Evolutionary conservation across 2,797 vertebrate genomes (phyloP), one percentile per base, ranked within the genome.

Genomic region (Zalophus californianus): DNA sequence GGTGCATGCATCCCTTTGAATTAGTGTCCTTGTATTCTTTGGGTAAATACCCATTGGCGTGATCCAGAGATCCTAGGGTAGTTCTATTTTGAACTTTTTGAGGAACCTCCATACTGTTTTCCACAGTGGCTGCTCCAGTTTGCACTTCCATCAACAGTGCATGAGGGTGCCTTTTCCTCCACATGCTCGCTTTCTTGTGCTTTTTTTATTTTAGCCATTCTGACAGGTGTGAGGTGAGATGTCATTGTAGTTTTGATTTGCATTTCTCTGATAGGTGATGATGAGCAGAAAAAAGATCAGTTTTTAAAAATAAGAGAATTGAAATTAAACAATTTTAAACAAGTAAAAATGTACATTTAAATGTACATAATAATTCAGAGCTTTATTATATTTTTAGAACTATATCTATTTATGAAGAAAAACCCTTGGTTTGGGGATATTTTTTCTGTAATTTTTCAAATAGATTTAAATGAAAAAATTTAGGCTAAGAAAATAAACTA

Each of bases 301-400:
- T 44, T 73, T 72, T 73, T 41, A 41, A 75, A 91, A 72, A 52
- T 52, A n/a, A 56, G 1, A 75, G 11, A 68, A 94, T 0, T 85
- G 25, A 68, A 56, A 73, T 78, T 38, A 85, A 92, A 77, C 14
- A 75, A 83, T 84, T 88, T 48, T 48, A 86, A 75, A 54, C 15
- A 79, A 75, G 13, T 66, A 82, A 85, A 87, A 85, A 70, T 50
- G 66, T 60, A 35, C 1, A 38, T 80, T 91, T 50, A 80, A 95
- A 78, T 80, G 85, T n/a, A 11, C 1, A 95, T 50, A 86, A 72
- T 32, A 79, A 68, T 73, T 82, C 25, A 95, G 44, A 75, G 29
- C 5, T 66, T 92, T 66, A 72, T 79, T 70, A 50, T 3, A 60
- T 91, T 97, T 98, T 90, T n/a, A 70, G 32, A 72, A 0, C 60